Percentiles rank a stretch among this genome's conserved stretches.
phyloP scores from a whole-genome alignment of 2,113 vertebrate species.

The Pyxicephalus adspersus region DNA sequence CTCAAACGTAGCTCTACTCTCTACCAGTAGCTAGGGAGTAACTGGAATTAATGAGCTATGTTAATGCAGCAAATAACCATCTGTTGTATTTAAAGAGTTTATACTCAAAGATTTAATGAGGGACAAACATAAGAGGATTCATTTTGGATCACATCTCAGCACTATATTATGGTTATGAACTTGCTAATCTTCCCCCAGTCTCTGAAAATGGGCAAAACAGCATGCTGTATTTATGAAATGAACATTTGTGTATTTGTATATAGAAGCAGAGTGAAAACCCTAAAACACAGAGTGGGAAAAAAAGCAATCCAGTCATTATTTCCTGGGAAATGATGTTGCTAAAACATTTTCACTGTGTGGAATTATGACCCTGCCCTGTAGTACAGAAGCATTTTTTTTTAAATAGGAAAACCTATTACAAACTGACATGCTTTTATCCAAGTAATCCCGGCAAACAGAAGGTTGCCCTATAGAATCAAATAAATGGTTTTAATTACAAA shows the following conservation, averaged over 20 bases:
- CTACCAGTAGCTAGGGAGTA: conserved; percentile 52
- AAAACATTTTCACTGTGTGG: conserved; percentile 27
- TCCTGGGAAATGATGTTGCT: conserved; percentile 12
- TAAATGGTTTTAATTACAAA: conserved; percentile 15
- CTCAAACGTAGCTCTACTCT: conserved; percentile 29
- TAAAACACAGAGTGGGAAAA: conserved; percentile 16
- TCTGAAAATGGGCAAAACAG: conserved; percentile 42
- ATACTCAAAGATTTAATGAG: conserved; percentile 58
- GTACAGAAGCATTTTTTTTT: conserved; percentile 14
- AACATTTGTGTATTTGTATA: conserved; percentile 41
- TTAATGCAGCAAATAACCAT: conserved; percentile 58
- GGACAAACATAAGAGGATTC: conserved; percentile 58
- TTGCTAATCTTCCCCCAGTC: conserved; percentile 51
- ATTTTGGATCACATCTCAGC: conserved; percentile 53
- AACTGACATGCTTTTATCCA: conserved; percentile 19
- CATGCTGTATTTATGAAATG: conserved; percentile 48
- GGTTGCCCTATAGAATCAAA: not conserved
- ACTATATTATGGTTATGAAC: conserved; percentile 56
- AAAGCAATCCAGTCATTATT: conserved; percentile 27
- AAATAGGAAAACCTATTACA: conserved; percentile 25
- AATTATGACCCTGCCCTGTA: not conserved
- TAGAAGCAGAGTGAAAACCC: conserved; percentile 29
- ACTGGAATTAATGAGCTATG: conserved; percentile 58
- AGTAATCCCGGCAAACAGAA: conserved; percentile 4
- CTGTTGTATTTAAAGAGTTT: conserved; percentile 58